Conservation (phyloP, 23 tunicate genomes). For the Styela clava region DNA sequence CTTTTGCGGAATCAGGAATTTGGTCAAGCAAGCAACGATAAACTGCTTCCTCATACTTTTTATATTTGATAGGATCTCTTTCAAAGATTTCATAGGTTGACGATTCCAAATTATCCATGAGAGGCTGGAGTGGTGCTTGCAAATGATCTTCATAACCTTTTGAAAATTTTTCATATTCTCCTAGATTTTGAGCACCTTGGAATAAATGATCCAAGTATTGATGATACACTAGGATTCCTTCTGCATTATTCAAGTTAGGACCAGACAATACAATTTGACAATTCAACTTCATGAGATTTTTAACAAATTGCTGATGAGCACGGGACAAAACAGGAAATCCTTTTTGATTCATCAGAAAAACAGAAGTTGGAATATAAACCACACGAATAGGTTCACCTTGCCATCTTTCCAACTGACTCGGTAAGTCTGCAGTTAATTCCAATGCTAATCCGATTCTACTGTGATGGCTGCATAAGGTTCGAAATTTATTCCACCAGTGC, state of each 20-base stretch:
- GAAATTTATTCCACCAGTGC: constrained; percentile 90
- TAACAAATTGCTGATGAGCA: constrained; percentile 74
- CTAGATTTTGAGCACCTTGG: constrained; percentile 40
- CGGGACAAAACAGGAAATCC: constrained; percentile 89
- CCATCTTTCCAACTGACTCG: constrained; percentile 73
- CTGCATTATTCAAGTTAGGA: constrained; percentile 1
- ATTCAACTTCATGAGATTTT: constrained; percentile 50
- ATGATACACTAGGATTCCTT: constrained; percentile 47
- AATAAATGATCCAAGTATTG: constrained; percentile 63
- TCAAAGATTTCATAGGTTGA: constrained; percentile 96
- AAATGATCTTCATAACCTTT: constrained; percentile 85
- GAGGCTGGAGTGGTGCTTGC: constrained; percentile 94
- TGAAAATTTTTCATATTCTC: constrained; percentile 64
- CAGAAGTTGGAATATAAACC: constrained; percentile 48
- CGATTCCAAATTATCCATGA: constrained; percentile 98
- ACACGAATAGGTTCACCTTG: constrained; percentile 85
- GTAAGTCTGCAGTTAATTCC: constrained; percentile 69
- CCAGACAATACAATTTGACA: constrained; percentile 73
- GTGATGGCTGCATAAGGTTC: constrained; percentile 60
- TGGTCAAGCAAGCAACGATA: constrained; percentile 36
- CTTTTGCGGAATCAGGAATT: neutral
- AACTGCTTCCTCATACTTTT: constrained; percentile 69
- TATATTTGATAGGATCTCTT: constrained; percentile 95
- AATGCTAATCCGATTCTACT: constrained; percentile 57
- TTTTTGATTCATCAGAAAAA: constrained; percentile 70